Conservation (phyloP, 2,113 vertebrate species). For the Pogonocichla stellata region DNA sequence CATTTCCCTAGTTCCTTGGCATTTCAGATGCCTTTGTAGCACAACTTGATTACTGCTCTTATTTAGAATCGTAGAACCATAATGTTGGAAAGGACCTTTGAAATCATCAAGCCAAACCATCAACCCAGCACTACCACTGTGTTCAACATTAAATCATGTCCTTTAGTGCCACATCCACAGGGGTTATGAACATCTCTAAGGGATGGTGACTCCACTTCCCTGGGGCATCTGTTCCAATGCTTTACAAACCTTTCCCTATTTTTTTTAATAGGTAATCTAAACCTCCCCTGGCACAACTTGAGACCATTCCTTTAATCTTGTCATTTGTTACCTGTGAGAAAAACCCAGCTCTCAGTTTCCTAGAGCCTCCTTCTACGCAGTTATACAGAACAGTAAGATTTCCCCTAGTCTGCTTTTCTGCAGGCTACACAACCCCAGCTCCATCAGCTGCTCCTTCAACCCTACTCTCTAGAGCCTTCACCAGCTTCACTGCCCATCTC, state of each 20-base stretch:
- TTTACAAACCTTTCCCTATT: not conserved
- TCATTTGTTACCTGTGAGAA: not conserved
- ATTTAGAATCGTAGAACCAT: not conserved
- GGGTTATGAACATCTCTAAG: not conserved
- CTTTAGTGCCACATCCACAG: not conserved
- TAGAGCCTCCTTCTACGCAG: not conserved
- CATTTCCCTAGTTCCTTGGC: not conserved
- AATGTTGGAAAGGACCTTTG: not conserved
- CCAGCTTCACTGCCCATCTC: not conserved
- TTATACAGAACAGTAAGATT: not conserved
- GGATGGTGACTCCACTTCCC: not conserved
- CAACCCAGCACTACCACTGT: not conserved
- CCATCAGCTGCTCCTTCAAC: not conserved
- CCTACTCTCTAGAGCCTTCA: not conserved
- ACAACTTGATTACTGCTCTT: not conserved
- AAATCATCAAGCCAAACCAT: not conserved
- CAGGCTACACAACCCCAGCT: not conserved
- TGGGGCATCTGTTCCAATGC: not conserved
- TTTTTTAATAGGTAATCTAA: not conserved
- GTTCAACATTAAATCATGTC: not conserved
- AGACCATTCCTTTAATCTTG: not conserved
- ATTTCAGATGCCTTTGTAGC: not conserved
- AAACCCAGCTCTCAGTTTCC: not conserved
- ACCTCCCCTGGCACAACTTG: not conserved
- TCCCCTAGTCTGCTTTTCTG: not conserved